These are phyloP conservation scores for Zaprionus nigranus DNA, from an alignment of 1,140 invertebrate genomes.

Conservation along the genomic window DNA sequence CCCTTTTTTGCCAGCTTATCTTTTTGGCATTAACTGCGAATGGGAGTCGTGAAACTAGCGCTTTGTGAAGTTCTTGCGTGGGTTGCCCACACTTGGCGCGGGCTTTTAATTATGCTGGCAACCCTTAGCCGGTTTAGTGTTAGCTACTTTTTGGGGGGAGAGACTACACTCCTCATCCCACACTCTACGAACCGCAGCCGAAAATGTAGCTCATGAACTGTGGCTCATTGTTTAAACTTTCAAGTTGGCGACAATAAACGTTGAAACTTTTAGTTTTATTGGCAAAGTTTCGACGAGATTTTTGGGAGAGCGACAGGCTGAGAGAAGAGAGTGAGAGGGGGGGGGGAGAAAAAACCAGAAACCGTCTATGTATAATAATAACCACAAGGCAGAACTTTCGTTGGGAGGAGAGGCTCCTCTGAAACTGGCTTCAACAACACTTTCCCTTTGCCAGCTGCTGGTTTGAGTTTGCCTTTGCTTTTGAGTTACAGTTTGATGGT, in stretches of 20 bases:
- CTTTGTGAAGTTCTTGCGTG: slow-evolving; percentile 55
- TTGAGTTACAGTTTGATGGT: slow-evolving; percentile 8
- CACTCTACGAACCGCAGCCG: neutral
- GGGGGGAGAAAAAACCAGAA: neutral
- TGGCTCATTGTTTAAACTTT: slow-evolving; percentile 80
- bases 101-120: slow-evolving; percentile 74
- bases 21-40: slow-evolving; percentile 58
- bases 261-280: slow-evolving; percentile 82
- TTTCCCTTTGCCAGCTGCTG: slow-evolving; percentile 46
- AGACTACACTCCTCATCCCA: too few relatives aligned
- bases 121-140: slow-evolving; percentile 50
- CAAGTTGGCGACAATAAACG: slow-evolving; percentile 82
- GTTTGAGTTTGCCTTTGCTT: slow-evolving; percentile 1
- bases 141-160: too few relatives aligned
- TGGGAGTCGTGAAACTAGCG: slow-evolving; percentile 40
- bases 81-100: slow-evolving; percentile 48
- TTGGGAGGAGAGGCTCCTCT: slow-evolving; percentile 2
- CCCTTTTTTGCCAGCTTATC: slow-evolving; percentile 49
- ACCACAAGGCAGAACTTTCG: slow-evolving; percentile 66
- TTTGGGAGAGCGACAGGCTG: slow-evolving; percentile 54
- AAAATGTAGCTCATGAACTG: slow-evolving; percentile 80
- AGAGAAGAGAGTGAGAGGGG: slow-evolving; percentile 41
- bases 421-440: slow-evolving; percentile 50
- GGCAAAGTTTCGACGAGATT: slow-evolving; percentile 80
- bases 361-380: slow-evolving; percentile 78